phyloP scores from a whole-genome alignment of 1,140 invertebrate species.

The Papilio aristodemus region DNA sequence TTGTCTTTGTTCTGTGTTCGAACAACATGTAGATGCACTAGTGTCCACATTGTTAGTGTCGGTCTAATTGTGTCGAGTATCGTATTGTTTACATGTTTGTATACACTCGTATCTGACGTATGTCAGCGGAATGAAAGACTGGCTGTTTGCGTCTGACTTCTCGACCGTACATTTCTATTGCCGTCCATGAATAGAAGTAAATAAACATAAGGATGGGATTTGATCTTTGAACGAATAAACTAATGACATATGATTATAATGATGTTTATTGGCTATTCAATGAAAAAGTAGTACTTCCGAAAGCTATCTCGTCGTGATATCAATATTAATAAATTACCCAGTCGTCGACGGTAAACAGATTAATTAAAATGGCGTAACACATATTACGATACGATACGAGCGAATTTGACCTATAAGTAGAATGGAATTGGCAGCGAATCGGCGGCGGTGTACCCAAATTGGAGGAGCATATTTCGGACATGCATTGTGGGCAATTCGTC shows the following conservation, averaged over 20 bases:
- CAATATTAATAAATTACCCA: conserved; percentile 14
- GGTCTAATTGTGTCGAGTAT: conserved; percentile 24
- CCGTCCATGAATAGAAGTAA: conserved; percentile 36
- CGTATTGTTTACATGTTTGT: conserved; percentile 20
- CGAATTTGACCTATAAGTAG: conserved; percentile 30
- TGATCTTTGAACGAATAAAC: conserved; percentile 31
- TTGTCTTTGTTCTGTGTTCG: conserved; percentile 43
- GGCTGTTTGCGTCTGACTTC: conserved; percentile 28
- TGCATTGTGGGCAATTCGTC: conserved; percentile 73
- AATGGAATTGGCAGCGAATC: conserved; percentile 41
- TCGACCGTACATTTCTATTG: conserved; percentile 37
- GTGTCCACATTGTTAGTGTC: conserved; percentile 21
- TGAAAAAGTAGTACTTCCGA: not conserved
- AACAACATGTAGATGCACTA: conserved; percentile 19
- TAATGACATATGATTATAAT: not conserved
- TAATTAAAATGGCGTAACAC: conserved; percentile 19
- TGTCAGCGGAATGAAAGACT: conserved; percentile 15
- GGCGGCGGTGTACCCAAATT: conserved; percentile 31
- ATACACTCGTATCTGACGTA: conserved; percentile 3
- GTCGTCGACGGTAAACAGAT: not conserved
- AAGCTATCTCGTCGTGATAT: not conserved
- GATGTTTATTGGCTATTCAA: not conserved
- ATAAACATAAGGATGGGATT: conserved; percentile 37
- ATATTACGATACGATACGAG: not conserved
- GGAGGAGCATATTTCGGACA: conserved; percentile 55